Evolutionary conservation across 2,888 invertebrate species (phyloP).

Genomic region (Acheta domesticus): DNA sequence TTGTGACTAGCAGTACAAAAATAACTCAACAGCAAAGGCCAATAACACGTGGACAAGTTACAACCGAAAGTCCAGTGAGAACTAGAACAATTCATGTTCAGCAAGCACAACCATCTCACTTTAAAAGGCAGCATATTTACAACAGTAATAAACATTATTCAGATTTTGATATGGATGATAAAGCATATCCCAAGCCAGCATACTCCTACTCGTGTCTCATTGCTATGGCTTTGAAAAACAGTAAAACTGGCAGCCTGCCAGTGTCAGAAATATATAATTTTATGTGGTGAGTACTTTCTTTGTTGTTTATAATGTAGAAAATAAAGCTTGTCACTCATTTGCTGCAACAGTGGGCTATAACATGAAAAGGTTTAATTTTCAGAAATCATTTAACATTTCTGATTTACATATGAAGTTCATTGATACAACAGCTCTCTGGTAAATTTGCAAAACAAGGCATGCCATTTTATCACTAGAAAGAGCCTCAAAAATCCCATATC

Average conservation of each 20-base stretch:
- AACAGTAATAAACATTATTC: conserved; percentile 22
- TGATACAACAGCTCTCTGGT: neutral
- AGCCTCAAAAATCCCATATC: too few species aligned
- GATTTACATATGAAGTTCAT: too few species aligned
- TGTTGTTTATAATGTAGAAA: neutral
- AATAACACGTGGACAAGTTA: conserved; percentile 23
- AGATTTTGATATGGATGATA: conserved; percentile 49
- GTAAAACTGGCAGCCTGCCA: conserved; percentile 87
- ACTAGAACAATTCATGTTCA: neutral
- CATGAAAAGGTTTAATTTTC: too few species aligned
- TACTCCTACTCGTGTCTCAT: conserved; percentile 98
- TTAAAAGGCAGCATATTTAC: conserved; percentile 5
- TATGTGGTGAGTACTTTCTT: conserved; percentile 75
- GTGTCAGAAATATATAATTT: conserved; percentile 98
- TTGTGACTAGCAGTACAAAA: conserved; percentile 29
- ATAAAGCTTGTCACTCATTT: neutral
- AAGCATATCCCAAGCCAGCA: conserved; percentile 88
- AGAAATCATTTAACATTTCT: too few species aligned
- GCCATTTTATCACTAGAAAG: too few species aligned
- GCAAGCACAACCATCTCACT: neutral
- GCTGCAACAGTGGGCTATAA: too few species aligned
- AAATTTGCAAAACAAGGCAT: neutral
- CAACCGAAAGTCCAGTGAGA: neutral
- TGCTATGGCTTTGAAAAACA: conserved; percentile 96
- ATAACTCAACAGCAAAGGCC: conserved; percentile 25